Base-by-base conservation (phyloP, 2,888 invertebrate species). In the Macrosiphum euphorbiae region DNA sequence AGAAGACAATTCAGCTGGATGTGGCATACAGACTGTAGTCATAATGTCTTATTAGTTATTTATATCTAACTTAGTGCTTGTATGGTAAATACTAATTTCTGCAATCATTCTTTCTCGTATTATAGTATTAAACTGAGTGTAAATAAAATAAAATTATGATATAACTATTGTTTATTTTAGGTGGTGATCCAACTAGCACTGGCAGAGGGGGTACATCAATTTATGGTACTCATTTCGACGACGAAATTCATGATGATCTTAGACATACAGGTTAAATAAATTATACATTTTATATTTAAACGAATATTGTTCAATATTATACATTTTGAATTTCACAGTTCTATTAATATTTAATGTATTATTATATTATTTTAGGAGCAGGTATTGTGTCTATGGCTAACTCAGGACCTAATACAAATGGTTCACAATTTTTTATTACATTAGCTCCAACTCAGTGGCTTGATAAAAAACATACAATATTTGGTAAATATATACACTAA, bases 341-440 rank as follows among this genome's bases (percentile, higher is more conserved):
- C 7, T 35, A 67, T n/a, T 16, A 3, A 20, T 78, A 26, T 78
- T 11, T n/a, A 44, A 52, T 24, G 28, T 52, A 5, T 44, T 88
- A n/a, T 47, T 87, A 11, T 89, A 55, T 78, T 61, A 44, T 92
- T 91, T 61, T 95, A 97, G 97, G 97, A 94, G 97, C 97, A 94
- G 97, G 97, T 44, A 96, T 97, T 94, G 95, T 97, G 67, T 99
- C 99, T 0, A 99, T 99, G 99, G 99, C 99, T 0, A 99, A 99
- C 96, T 98, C 99, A 44, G 99, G 99, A 0, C 99, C 99, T 0
- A 97, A 99, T 95, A 98, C 98, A 13, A 99, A 99, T 96, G 99
- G 99, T 5, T 99, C 99, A 58, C 99, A 99, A 96, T 99, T 99
- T 96, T 99, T 99, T 95, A 98, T 99, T 90, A 99, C 99, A 0